Percentiles rank a stretch among this genome's conserved stretches.
Evolutionary conservation across 1,140 invertebrate species (phyloP).

Genomic region (Drosophila subpulchrella): DNA sequence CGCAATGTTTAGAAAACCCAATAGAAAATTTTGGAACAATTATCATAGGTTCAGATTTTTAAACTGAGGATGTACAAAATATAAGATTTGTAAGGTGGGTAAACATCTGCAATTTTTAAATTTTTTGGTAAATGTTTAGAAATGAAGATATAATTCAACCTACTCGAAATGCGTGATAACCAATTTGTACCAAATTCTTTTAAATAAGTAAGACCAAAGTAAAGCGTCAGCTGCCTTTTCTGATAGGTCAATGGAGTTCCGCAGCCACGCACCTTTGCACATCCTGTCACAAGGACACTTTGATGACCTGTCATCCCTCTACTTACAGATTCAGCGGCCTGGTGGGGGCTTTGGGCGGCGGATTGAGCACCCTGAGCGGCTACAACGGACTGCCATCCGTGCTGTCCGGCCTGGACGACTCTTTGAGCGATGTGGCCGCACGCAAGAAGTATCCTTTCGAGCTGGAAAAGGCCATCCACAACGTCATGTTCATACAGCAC

Average conservation of each 20-base stretch:
- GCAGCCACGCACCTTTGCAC: background rate
- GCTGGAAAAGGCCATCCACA: conserved; percentile 96
- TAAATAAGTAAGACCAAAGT: background rate
- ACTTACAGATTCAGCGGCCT: conserved; percentile 88
- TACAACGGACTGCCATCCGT: conserved; percentile 92
- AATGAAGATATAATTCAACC: no score
- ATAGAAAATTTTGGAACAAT: no score
- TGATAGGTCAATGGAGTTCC: background rate
- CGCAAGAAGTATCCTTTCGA: conserved; percentile 96
- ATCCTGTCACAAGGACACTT: conserved; percentile 5
- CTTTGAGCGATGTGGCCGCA: conserved; percentile 90
- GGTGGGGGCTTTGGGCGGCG: conserved; percentile 88
- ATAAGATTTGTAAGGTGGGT: no score
- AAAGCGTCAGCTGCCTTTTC: background rate
- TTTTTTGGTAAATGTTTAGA: no score
- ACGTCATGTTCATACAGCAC: conserved; percentile 97
- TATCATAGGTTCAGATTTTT: no score
- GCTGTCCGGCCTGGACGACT: conserved; percentile 92
- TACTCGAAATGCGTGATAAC: background rate
- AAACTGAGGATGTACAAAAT: no score
- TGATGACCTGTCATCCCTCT: conserved; percentile 41
- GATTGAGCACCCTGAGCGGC: conserved; percentile 86
- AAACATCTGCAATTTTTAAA: no score
- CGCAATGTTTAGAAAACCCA: no score
- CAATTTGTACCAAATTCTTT: background rate